Evolutionary conservation across 2,888 invertebrate genomes (phyloP).

Genomic region (Acanthoscelides obtectus): DNA sequence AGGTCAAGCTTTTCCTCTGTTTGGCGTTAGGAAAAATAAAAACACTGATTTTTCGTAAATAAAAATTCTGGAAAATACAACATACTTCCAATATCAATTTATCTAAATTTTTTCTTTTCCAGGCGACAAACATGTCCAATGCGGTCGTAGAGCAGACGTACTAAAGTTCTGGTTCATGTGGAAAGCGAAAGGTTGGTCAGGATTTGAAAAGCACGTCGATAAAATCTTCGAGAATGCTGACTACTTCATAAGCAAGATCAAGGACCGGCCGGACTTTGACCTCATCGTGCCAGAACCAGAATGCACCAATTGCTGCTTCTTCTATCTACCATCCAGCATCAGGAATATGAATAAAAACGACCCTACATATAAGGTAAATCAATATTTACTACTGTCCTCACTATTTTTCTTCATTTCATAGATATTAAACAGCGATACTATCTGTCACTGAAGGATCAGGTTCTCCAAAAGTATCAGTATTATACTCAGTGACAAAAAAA

Average conservation of each 20-base stretch:
- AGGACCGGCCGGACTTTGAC: constrained; percentile 65
- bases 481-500: no score
- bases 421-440: no score
- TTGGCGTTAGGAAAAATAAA: no score
- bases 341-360: constrained; percentile 48
- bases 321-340: constrained; percentile 84
- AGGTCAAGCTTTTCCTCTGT: no score
- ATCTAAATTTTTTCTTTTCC: neutral
- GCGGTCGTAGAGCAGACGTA: constrained; percentile 91
- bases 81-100: no score
- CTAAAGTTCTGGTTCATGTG: constrained; percentile 98
- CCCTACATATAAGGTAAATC: constrained; percentile 26
- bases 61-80: no score
- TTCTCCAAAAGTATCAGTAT: no score
- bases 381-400: no score
- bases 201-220: constrained; percentile 74
- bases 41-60: no score
- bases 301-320: constrained; percentile 93
- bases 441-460: no score
- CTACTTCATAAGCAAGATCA: constrained; percentile 65
- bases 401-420: no score
- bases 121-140: constrained; percentile 93
- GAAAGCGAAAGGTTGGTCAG: constrained; percentile 86
- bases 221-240: constrained; percentile 70
- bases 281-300: constrained; percentile 76